Conservation (phyloP, 2,888 invertebrate genomes). For the Andrena marginata region DNA sequence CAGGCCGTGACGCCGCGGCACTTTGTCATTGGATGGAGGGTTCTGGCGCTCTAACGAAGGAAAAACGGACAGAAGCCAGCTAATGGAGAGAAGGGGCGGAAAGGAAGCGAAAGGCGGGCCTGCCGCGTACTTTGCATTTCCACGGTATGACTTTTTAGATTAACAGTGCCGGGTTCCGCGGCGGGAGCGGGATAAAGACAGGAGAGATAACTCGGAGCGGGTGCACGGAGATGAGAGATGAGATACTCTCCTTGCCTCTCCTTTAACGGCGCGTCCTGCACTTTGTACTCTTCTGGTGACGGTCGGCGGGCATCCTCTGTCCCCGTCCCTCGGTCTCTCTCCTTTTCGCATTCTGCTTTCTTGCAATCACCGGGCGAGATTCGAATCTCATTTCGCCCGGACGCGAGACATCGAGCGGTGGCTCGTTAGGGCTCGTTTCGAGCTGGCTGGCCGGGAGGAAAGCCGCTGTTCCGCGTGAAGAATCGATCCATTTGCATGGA, state of each 20-base stretch:
- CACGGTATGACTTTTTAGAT: conserved; percentile 27
- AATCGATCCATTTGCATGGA: conserved; percentile 54
- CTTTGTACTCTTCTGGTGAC: conserved; percentile 66
- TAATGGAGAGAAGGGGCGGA: background rate
- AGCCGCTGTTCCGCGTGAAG: conserved; percentile 27
- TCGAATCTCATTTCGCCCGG: conserved; percentile 68
- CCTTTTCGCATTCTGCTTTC: conserved; percentile 33
- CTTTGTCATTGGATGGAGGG: conserved; percentile 23
- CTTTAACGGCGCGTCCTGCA: conserved; percentile 67
- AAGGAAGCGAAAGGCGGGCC: conserved; percentile 26
- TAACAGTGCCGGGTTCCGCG: conserved; percentile 24
- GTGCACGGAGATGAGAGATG: conserved; percentile 76
- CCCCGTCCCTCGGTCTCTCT: conserved; percentile 33
- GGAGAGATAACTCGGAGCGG: conserved; percentile 69
- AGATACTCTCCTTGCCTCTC: conserved; percentile 71
- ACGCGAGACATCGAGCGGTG: conserved; percentile 59
- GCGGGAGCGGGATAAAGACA: conserved; percentile 64
- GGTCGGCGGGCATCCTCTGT: conserved; percentile 53
- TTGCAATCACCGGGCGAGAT: conserved; percentile 66
- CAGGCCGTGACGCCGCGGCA: background rate
- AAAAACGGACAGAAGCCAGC: background rate
- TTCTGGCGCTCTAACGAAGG: background rate
- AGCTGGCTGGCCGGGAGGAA: conserved; percentile 20
- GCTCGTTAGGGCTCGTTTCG: conserved; percentile 58
- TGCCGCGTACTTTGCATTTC: conserved; percentile 30